A percentile compares a stretch with the other conserved stretches of the same genome.
These are phyloP conservation scores for Cheilosia soror DNA, from an alignment of 2,888 invertebrate species.

Conservation along the genomic window DNA sequence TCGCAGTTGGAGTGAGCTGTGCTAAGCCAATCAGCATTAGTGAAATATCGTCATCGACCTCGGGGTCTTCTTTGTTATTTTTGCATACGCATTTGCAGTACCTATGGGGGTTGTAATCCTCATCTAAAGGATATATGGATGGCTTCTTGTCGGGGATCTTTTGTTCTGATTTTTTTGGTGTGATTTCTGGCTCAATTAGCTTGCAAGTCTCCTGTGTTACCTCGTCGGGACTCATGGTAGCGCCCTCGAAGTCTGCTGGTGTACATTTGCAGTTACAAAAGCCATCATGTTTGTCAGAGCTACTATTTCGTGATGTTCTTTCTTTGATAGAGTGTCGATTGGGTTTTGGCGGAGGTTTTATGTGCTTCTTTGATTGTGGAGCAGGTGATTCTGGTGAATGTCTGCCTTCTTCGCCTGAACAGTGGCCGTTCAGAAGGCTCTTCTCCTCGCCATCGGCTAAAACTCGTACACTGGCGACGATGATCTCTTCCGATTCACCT, in stretches of 20 bases:
- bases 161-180: conserved; percentile 73
- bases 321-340: conserved; percentile 66
- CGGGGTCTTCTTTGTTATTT: conserved; percentile 81
- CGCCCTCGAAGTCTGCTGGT: conserved; percentile 82
- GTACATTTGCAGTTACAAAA: conserved; percentile 83
- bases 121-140: not conserved
- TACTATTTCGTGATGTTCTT: conserved; percentile 40
- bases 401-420: conserved; percentile 61
- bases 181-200: conserved; percentile 81
- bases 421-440: conserved; percentile 77
- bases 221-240: conserved; percentile 82
- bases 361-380: conserved; percentile 62
- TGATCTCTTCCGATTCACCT: conserved; percentile 77
- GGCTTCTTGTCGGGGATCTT: conserved; percentile 2
- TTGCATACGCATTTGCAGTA: conserved; percentile 79
- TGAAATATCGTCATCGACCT: conserved; percentile 87
- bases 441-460: conserved; percentile 77
- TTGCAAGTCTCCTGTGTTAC: conserved; percentile 83
- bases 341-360: conserved; percentile 65
- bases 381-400: conserved; percentile 75
- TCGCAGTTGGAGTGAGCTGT: conserved; percentile 84
- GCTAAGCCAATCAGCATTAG: conserved; percentile 88
- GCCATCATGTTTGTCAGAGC: conserved; percentile 63
- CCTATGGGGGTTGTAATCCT: conserved; percentile 74
- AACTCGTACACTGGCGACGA: conserved; percentile 80